These are phyloP conservation scores for Phyllopteryx taeniolatus DNA, from an alignment of 2,113 vertebrate species.

Conservation along the genomic window DNA sequence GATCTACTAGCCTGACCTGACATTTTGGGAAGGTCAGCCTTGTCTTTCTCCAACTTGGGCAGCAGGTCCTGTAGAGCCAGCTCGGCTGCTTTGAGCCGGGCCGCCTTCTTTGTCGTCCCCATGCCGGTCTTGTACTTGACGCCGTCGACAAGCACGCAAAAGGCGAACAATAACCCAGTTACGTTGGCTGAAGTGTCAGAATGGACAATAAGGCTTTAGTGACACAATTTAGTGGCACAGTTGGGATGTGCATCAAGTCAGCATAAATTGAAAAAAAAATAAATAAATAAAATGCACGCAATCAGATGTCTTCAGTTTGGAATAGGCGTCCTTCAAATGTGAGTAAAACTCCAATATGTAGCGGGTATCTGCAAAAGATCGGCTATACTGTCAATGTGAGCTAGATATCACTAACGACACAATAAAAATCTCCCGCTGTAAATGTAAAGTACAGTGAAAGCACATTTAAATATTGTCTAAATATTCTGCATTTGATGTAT, in stretches of 20 bases:
- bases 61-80: constrained; percentile 84
- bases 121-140: constrained; percentile 84
- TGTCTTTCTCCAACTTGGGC: constrained; percentile 55
- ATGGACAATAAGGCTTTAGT: background rate
- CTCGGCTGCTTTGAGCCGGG: constrained; percentile 80
- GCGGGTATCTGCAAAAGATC: too few species aligned
- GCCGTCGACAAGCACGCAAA: constrained; percentile 87
- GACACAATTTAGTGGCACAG: background rate
- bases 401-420: too few species aligned
- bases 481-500: too few species aligned
- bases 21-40: constrained; percentile 35
- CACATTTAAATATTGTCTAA: too few species aligned
- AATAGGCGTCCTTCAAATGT: too few species aligned
- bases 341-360: too few species aligned
- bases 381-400: too few species aligned
- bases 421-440: too few species aligned
- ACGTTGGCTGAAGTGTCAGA: constrained; percentile 66
- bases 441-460: too few species aligned
- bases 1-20: constrained; percentile 60
- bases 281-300: too few species aligned
- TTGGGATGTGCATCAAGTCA: background rate
- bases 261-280: too few species aligned
- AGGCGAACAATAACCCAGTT: constrained; percentile 83
- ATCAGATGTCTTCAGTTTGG: too few species aligned
- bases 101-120: constrained; percentile 86